Percentiles rank a stretch among this genome's conserved stretches.
phyloP scores from a whole-genome alignment of 2,888 invertebrate species.

The Pseudanteris insignis region DNA sequence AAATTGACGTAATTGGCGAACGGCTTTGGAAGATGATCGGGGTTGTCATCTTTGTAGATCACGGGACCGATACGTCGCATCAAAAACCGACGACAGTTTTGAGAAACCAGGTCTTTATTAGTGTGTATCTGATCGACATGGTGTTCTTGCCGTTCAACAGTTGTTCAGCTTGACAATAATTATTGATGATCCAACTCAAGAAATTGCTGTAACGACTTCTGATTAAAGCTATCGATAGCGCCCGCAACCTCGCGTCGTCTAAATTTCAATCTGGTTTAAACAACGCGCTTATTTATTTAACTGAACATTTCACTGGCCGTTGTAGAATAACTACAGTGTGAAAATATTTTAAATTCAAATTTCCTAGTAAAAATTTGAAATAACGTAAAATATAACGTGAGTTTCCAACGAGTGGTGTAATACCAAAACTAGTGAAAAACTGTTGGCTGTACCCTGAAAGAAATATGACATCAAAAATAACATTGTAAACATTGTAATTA shows the following conservation, averaged over 20 bases:
- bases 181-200: constrained; percentile 16
- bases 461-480: too few relatives aligned
- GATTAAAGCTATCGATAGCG: constrained; percentile 15
- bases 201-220: constrained; percentile 14
- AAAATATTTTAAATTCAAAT: too few relatives aligned
- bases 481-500: too few relatives aligned
- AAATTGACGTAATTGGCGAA: constrained; percentile 29
- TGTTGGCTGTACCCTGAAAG: too few relatives aligned
- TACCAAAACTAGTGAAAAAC: too few relatives aligned
- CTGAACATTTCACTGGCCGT: too few relatives aligned
- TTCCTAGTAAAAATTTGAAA: too few relatives aligned
- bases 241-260: constrained; percentile 2
- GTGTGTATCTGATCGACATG: constrained; percentile 22
- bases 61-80: constrained; percentile 7
- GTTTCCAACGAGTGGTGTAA: too few relatives aligned
- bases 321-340: too few relatives aligned
- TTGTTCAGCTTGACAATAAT: constrained; percentile 28
- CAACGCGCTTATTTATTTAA: too few relatives aligned
- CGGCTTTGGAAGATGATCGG: constrained; percentile 18
- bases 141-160: constrained; percentile 9
- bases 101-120: constrained; percentile 19
- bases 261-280: not conserved
- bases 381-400: too few relatives aligned
- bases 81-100: constrained; percentile 12
- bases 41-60: constrained; percentile 20